Evolutionary conservation across 2,888 invertebrate species (phyloP), one percentile per base, ranked within the genome.

Genomic region (Lasiommata megera): DNA sequence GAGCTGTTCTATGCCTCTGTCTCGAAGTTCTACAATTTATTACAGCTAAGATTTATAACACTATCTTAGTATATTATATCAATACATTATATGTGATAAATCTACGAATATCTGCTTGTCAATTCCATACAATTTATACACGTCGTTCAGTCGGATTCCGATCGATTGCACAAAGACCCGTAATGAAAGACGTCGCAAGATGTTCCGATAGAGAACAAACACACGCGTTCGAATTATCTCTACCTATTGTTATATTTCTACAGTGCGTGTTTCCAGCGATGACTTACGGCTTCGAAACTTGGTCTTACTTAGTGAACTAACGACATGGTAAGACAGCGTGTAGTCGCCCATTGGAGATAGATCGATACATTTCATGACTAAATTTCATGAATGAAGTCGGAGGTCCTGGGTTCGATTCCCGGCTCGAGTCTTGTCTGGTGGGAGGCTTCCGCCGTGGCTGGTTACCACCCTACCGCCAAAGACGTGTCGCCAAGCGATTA

Each of bases 121-220:
- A 29, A 44, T 46, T 16, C 31, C 18, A 37, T 36, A 36, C 12
- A 37, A 48, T 36, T 48, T 37, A 37, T 37, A 36, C 36, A 36
- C 23, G 48, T 37, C 23, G 23, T 23, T 23, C 48, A 37, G 14
- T 48, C 7, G 17, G 18, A 18, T 23, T 37, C 36, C 48, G 48
- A 37, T 34, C 36, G 46, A 46, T 46, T 48, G 36, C 18, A 48
- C 36, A 48, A 18, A 48, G 36, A 17, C 9, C 36, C 17, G 18
- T 36, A 48, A 48, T 37, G 48, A 37, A 48, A 48, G 36, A 48
- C 37, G 48, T 37, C 34, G 12, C 48, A 37, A 37, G 37, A 37
- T 37, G 18, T 12, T 48, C 14, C 0, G 23, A 23, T 48, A 37
- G 18, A 9, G 18, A 31, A n/a, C 46, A 31, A 46, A 31, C 46